Percentiles rank a stretch among this genome's conserved stretches.
Evolutionary conservation across 1,140 invertebrate species (phyloP).

Genomic region (Octopus bimaculoides): DNA sequence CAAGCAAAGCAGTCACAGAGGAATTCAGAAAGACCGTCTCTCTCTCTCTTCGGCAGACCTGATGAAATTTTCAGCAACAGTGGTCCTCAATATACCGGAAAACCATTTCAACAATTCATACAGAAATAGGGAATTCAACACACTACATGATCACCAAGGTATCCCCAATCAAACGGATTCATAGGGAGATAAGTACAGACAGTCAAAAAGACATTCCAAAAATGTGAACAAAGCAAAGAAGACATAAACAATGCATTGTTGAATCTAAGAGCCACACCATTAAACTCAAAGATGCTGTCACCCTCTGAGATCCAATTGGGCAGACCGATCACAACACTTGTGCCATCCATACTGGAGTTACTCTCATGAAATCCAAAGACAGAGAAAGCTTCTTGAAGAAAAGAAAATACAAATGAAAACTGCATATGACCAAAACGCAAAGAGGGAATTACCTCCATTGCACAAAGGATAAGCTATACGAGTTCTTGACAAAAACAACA

Average conservation of each 20-base stretch:
- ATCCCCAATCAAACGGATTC: constrained; percentile 35
- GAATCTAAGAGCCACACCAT: neutral
- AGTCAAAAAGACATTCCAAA: neutral
- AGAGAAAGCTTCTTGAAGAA: too few relatives aligned
- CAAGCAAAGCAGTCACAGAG: neutral
- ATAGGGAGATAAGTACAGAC: constrained; percentile 24
- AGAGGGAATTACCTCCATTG: too few relatives aligned
- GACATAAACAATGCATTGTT: neutral
- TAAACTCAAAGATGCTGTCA: neutral
- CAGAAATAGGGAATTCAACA: constrained; percentile 50
- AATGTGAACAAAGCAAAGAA: neutral
- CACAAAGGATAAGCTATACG: too few relatives aligned
- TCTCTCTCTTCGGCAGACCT: constrained; percentile 41
- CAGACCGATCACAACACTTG: too few relatives aligned
- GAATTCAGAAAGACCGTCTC: neutral
- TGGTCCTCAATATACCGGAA: constrained; percentile 54
- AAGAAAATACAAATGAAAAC: too few relatives aligned
- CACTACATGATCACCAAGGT: constrained; percentile 26
- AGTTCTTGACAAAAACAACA: too few relatives aligned
- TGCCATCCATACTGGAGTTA: too few relatives aligned
- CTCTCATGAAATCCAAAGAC: too few relatives aligned
- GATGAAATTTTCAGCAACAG: constrained; percentile 55
- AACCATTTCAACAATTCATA: constrained; percentile 53
- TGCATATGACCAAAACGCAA: too few relatives aligned
- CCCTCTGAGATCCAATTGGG: neutral